These are phyloP conservation scores for Marronus borbonicus DNA, from an alignment of 2,888 invertebrate species.

Conservation along the genomic window DNA sequence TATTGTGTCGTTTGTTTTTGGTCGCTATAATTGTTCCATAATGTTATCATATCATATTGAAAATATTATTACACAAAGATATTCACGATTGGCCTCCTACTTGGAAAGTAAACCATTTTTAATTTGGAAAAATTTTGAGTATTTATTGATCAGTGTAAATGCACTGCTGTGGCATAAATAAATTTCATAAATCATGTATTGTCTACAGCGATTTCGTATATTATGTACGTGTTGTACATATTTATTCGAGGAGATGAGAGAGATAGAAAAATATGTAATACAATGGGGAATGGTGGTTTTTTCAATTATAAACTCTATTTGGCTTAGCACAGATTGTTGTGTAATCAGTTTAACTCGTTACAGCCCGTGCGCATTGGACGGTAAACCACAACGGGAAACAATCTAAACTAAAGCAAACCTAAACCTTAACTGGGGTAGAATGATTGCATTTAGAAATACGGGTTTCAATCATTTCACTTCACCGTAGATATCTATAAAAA, in stretches of 20 bases:
- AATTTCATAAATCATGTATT: too few species aligned
- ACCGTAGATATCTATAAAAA: slow-evolving; percentile 50
- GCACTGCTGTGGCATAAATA: too few species aligned
- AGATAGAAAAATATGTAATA: slow-evolving; percentile 57
- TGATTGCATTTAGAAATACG: slow-evolving; percentile 69
- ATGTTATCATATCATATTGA: too few species aligned
- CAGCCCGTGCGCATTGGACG: slow-evolving; percentile 70
- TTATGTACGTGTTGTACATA: slow-evolving; percentile 50
- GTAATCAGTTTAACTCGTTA: slow-evolving; percentile 72
- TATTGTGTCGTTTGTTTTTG: too few species aligned
- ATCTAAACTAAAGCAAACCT: slow-evolving; percentile 71
- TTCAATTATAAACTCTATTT: slow-evolving; percentile 73
- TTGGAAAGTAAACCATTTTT: too few species aligned
- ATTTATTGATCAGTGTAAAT: too few species aligned
- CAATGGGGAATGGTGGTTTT: slow-evolving; percentile 66
- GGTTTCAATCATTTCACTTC: slow-evolving; percentile 51
- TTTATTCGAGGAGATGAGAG: slow-evolving; percentile 50
- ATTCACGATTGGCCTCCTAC: too few species aligned
- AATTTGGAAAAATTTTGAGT: too few species aligned
- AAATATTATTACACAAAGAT: too few species aligned
- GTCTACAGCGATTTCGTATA: neutral
- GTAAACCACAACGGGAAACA: slow-evolving; percentile 70
- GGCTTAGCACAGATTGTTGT: slow-evolving; percentile 72
- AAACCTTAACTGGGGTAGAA: slow-evolving; percentile 72
- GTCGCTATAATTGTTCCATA: too few species aligned